Evolutionary conservation across 2,797 vertebrate species (phyloP), one percentile per base, ranked within the genome.

Genomic region (Sebastes nivosus): DNA sequence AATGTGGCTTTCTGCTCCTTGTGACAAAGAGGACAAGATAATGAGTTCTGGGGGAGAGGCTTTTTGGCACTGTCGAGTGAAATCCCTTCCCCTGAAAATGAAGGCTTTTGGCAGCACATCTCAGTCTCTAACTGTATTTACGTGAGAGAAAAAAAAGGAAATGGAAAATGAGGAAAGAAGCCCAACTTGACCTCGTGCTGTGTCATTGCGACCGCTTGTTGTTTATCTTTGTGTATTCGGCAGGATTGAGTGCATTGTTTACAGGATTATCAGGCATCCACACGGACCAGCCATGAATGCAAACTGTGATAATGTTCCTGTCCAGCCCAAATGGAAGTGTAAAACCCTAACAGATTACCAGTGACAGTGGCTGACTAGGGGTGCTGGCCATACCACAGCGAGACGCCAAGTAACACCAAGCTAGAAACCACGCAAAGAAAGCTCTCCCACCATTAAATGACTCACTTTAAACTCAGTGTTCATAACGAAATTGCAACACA

Each of bases 171-270:
- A 73, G 82, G 30, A 87, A 66, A 79, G 42, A 72, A 76, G 80
- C 66, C 78, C n/a, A 22, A 71, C 79, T 85, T 92, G 90, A 94
- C 90, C 91, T 82, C 68, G 2, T 60, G 65, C 77, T 77, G 77
- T 89, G 88, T 91, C 59, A 84, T 29, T 83, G 87, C 63, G 14
- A 88, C 78, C 64, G 65, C 81, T 86, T 78, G 79, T 84, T 89
- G 88, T 92, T 92, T 77, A 83, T 93, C 87, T 80, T 77, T 92
- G 82, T 89, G 82, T 72, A 29, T 88, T 88, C 36, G 54, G 61
- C 72, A 69, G 85, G 86, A 86, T 79, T 81, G 64, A 75, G 57
- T 24, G 73, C 78, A 86, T 88, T 89, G 91, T 92, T 91, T 82
- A 64, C 74, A 60, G 71, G 90, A 93, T 94, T 93, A 94, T 82